These are phyloP conservation scores for Syngnathus floridae DNA, from an alignment of 2,113 vertebrate species.

Conservation along the genomic window DNA sequence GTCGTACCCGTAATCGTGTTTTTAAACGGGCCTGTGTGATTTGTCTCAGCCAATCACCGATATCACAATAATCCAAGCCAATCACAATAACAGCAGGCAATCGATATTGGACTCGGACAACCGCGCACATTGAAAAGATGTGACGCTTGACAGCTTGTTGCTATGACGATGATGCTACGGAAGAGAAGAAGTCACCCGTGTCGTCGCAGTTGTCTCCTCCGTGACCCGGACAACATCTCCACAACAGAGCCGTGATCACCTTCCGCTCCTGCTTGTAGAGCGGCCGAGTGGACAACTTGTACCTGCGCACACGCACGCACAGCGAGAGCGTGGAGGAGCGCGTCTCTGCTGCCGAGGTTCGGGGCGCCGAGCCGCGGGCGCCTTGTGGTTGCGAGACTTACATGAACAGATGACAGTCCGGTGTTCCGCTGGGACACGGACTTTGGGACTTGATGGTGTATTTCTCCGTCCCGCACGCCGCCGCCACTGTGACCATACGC, in stretches of 20 bases:
- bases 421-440: slow-evolving; percentile 6
- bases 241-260: slow-evolving; percentile 1
- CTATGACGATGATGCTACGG: not conserved
- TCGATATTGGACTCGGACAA: no score
- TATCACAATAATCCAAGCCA: not conserved
- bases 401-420: slow-evolving; percentile 1
- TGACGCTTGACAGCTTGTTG: not conserved
- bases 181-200: not conserved
- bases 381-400: not conserved
- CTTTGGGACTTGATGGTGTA: slow-evolving; percentile 10
- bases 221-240: slow-evolving; percentile 4
- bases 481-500: not conserved
- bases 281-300: slow-evolving; percentile 8
- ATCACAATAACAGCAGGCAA: not conserved
- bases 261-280: slow-evolving; percentile 7
- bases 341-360: no score
- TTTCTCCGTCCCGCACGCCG: slow-evolving; percentile 4
- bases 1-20: not conserved
- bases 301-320: not conserved
- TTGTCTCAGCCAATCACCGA: not conserved
- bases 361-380: no score
- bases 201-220: not conserved
- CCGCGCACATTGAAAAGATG: not conserved
- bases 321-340: no score
- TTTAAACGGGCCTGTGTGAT: not conserved